Conservation (phyloP, 23 tunicate species). For the Ascidia mentula region DNA sequence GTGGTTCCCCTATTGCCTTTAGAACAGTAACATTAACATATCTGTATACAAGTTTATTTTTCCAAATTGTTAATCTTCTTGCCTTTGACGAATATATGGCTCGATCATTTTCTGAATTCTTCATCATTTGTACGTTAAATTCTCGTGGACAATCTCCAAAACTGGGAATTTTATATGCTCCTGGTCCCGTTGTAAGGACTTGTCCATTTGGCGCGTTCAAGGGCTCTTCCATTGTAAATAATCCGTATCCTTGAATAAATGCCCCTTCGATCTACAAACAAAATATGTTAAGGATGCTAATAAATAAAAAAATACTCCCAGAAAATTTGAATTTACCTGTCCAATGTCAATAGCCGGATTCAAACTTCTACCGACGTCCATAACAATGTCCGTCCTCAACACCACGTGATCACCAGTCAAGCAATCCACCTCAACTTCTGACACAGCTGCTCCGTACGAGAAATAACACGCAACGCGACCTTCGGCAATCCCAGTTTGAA, state of each 20-base stretch:
- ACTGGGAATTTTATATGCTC: slow-evolving; percentile 87
- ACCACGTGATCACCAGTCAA: slow-evolving; percentile 88
- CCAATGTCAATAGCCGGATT: slow-evolving; percentile 93
- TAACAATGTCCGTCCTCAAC: slow-evolving; percentile 72
- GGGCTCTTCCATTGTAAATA: slow-evolving; percentile 78
- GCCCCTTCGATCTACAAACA: slow-evolving; percentile 81
- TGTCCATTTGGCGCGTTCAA: slow-evolving; percentile 45
- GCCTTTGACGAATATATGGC: slow-evolving; percentile 77
- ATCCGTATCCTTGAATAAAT: slow-evolving; percentile 81
- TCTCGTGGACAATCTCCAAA: slow-evolving; percentile 78
- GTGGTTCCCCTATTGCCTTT: slow-evolving; percentile 92
- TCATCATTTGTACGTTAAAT: slow-evolving; percentile 75
- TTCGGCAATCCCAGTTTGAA: slow-evolving; percentile 45
- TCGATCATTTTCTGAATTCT: slow-evolving; percentile 32
- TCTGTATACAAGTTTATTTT: not conserved
- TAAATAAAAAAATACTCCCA: too few species aligned
- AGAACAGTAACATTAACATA: too few species aligned
- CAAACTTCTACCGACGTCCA: slow-evolving; percentile 85
- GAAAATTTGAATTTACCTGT: too few species aligned
- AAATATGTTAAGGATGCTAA: too few species aligned
- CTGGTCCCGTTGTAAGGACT: slow-evolving; percentile 76
- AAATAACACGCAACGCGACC: slow-evolving; percentile 52
- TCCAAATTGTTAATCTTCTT: not conserved
- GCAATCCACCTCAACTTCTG: slow-evolving; percentile 89
- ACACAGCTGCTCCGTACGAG: slow-evolving; percentile 65